Evolutionary conservation across 2,797 vertebrate species (phyloP), one percentile per base, ranked within the genome.

Genomic region (Semotilus atromaculatus): DNA sequence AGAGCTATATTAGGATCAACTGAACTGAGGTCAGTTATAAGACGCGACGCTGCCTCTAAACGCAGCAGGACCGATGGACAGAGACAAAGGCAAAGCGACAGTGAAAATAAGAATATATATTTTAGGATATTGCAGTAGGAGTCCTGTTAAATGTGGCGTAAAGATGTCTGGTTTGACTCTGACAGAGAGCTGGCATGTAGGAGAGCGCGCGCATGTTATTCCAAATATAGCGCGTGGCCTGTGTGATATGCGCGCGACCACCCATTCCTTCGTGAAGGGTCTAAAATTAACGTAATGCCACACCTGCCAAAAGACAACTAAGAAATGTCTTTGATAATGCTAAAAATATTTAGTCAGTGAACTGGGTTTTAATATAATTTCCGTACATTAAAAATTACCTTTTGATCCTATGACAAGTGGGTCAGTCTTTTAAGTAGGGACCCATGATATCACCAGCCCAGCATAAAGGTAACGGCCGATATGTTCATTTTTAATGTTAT

Each of bases 1-100:
- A 16, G 90, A 88, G 89, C 93, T 94, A 95, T 94, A 92, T 94
- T 93, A 88, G 90, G 94, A 93, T 71, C 74, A 82, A 55, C n/a
- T 21, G 18, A 40, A 58, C n/a, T 21, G 18, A 40, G 36, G n/a
- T 58, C 45, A 36, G n/a, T 7, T 58, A 72, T 81, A 58, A 80
- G 26, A 81, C 67, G 6, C 5, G 31, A 70, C 66, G 29, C 75
- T n/a, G 31, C 9, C 14, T 26, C 7, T 48, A 45, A 78, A 31
- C 82, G n/a, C 72, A 81, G n/a, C 11, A 6, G 21, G 34, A 14
- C 34, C 31, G 38, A 19, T 19, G 60, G 5, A 45, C 45, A 26
- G 62, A 55, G 55, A 58, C 55, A 58, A 58, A 58, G 55, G 23
- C 13, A 74, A 67, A 60, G 58, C 48, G 29, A 23, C 55, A 21